Percentiles rank a stretch among this genome's conserved stretches.
These are phyloP conservation scores for Nansenia antarctica DNA, from an alignment of 2,113 vertebrate genomes.

Conservation along the genomic window DNA sequence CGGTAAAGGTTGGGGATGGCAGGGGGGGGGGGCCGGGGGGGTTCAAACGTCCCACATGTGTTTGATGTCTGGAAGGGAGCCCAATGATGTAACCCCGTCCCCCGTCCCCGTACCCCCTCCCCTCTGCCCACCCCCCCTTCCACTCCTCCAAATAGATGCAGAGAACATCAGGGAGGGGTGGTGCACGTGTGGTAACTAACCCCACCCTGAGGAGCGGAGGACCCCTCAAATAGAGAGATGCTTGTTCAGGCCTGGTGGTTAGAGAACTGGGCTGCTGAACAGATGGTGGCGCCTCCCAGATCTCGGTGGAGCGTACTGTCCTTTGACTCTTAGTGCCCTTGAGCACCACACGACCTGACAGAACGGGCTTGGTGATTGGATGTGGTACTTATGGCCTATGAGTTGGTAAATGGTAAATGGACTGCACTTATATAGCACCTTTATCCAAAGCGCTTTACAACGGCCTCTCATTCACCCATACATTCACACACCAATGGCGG, in stretches of 20 bases:
- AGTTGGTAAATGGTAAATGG: too few species aligned
- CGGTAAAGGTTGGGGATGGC: background rate
- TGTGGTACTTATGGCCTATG: too few species aligned
- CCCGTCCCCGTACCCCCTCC: too few species aligned
- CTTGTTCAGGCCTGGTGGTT: background rate
- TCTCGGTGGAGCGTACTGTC: background rate
- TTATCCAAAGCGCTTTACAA: too few species aligned
- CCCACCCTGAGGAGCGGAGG: background rate
- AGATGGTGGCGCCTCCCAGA: background rate
- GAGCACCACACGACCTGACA: background rate
- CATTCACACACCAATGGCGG: too few species aligned
- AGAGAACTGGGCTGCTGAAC: too few species aligned
- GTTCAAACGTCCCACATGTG: too few species aligned
- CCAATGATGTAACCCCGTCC: background rate
- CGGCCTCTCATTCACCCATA: too few species aligned
- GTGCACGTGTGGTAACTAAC: background rate
- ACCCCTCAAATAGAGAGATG: background rate
- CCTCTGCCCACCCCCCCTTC: too few species aligned
- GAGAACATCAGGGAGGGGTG: background rate
- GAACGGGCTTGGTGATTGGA: too few species aligned
- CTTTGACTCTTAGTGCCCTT: background rate
- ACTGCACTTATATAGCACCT: too few species aligned
- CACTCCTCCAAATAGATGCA: background rate
- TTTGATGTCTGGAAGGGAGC: background rate
- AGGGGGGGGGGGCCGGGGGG: too few species aligned